These are phyloP conservation scores for Apaloderma vittatum DNA, from an alignment of 2,113 vertebrate species.

Conservation along the genomic window DNA sequence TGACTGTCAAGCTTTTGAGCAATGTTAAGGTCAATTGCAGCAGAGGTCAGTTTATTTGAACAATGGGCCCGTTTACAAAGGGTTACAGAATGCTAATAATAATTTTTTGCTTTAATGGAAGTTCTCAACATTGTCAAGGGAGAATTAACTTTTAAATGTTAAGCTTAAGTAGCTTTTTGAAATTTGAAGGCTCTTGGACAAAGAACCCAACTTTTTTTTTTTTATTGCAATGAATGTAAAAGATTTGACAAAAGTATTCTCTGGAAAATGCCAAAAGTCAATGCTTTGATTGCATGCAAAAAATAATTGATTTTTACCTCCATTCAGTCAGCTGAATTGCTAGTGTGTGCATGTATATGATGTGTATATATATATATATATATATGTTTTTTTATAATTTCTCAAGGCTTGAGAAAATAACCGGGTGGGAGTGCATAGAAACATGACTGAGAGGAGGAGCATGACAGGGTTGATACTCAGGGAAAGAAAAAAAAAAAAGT, in stretches of 20 bases:
- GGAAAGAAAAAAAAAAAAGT: fast-evolving
- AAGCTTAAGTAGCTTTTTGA: conserved; percentile 61
- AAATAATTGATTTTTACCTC: conserved; percentile 55
- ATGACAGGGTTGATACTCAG: background rate
- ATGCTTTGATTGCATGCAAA: conserved; percentile 53
- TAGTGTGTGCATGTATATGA: background rate
- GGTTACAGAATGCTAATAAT: conserved; percentile 76
- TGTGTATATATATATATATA: background rate
- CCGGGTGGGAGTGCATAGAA: background rate
- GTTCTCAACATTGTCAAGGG: conserved; percentile 53
- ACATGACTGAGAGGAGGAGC: background rate
- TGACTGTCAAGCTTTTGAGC: conserved; percentile 79
- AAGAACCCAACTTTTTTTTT: background rate
- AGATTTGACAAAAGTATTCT: conserved; percentile 12
- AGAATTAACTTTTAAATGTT: conserved; percentile 71
- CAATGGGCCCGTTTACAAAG: conserved; percentile 71
- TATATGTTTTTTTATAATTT: background rate
- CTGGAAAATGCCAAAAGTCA: conserved; percentile 57
- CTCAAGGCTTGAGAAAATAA: background rate
- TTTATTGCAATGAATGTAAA: conserved; percentile 23
- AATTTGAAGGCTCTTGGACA: conserved; percentile 43
- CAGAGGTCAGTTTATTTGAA: conserved; percentile 77
- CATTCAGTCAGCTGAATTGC: conserved; percentile 52
- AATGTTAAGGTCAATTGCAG: conserved; percentile 79
- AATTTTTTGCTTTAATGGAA: conserved; percentile 71